Percentiles rank a stretch among this genome's conserved stretches.
Evolutionary conservation across 2,888 invertebrate genomes (phyloP).

Genomic region (Drosophila histrio): DNA sequence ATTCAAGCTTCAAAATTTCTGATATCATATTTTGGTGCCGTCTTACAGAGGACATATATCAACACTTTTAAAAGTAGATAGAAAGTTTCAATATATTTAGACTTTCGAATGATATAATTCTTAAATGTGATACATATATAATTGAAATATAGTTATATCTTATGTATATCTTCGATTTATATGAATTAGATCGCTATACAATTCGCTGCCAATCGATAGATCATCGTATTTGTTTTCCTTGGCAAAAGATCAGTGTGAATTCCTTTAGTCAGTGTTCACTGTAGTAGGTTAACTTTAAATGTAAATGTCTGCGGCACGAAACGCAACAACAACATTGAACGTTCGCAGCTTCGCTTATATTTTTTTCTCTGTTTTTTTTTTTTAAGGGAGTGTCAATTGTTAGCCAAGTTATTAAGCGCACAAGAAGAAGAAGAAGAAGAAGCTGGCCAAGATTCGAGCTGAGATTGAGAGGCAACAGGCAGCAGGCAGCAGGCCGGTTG

Average conservation of each 20-base stretch:
- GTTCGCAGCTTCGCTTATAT: constrained; percentile 40
- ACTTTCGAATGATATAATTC: too few relatives aligned
- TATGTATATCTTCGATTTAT: too few relatives aligned
- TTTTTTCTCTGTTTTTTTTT: constrained; percentile 25
- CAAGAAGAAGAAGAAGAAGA: constrained; percentile 24
- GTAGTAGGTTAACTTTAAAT: constrained; percentile 50
- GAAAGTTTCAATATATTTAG: too few relatives aligned
- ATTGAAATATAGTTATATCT: too few relatives aligned
- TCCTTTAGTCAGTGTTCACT: constrained; percentile 27
- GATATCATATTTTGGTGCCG: too few relatives aligned
- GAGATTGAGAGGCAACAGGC: constrained; percentile 36
- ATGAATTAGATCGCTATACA: too few relatives aligned
- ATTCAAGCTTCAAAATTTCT: too few relatives aligned
- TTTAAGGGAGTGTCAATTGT: constrained; percentile 83
- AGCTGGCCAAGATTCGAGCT: constrained; percentile 40
- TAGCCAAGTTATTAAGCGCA: constrained; percentile 76
- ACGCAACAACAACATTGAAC: constrained; percentile 36
- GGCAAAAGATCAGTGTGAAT: background rate
- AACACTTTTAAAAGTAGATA: too few relatives aligned
- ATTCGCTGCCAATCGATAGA: too few relatives aligned
- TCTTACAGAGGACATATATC: too few relatives aligned
- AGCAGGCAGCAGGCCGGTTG: constrained; percentile 28
- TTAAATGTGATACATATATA: too few relatives aligned
- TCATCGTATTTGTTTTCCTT: background rate
- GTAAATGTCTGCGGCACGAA: constrained; percentile 62